phyloP scores from a whole-genome alignment of 2,888 invertebrate genomes.

The Cataglyphis altisquamis region DNA sequence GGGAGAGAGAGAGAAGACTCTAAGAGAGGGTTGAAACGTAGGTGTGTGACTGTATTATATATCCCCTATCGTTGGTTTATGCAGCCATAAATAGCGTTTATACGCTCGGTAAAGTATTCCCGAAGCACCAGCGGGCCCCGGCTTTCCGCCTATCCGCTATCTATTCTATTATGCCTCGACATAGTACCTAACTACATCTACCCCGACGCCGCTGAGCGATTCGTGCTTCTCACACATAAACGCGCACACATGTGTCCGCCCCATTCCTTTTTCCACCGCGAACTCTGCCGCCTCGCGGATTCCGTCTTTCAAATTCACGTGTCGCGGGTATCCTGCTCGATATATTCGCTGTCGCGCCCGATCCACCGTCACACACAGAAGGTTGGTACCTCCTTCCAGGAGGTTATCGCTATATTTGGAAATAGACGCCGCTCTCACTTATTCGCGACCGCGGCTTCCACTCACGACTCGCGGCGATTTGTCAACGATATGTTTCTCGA shows the following conservation, averaged over 20 bases:
- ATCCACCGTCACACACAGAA: slow-evolving; percentile 4
- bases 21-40: slow-evolving; percentile 61
- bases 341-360: slow-evolving; percentile 60
- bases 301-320: slow-evolving; percentile 65
- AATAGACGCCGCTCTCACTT: slow-evolving; percentile 49
- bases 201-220: slow-evolving; percentile 63
- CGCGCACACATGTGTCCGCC: slow-evolving; percentile 53
- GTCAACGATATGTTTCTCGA: slow-evolving; percentile 19
- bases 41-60: slow-evolving; percentile 82
- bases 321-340: slow-evolving; percentile 71
- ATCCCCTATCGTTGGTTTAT: slow-evolving; percentile 83
- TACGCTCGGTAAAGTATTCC: slow-evolving; percentile 84
- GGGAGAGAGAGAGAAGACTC: slow-evolving; percentile 37
- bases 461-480: slow-evolving; percentile 40
- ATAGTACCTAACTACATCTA: slow-evolving; percentile 77
- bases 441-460: slow-evolving; percentile 29
- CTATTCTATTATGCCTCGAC: slow-evolving; percentile 84
- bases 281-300: slow-evolving; percentile 60
- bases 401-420: slow-evolving; percentile 56
- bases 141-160: slow-evolving; percentile 81
- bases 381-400: slow-evolving; percentile 35
- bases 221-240: slow-evolving; percentile 60
- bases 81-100: slow-evolving; percentile 85
- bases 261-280: slow-evolving; percentile 66
- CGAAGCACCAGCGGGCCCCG: slow-evolving; percentile 78